Conservation (phyloP, 2,888 invertebrate species). For the Nemotelus nigrinus region DNA sequence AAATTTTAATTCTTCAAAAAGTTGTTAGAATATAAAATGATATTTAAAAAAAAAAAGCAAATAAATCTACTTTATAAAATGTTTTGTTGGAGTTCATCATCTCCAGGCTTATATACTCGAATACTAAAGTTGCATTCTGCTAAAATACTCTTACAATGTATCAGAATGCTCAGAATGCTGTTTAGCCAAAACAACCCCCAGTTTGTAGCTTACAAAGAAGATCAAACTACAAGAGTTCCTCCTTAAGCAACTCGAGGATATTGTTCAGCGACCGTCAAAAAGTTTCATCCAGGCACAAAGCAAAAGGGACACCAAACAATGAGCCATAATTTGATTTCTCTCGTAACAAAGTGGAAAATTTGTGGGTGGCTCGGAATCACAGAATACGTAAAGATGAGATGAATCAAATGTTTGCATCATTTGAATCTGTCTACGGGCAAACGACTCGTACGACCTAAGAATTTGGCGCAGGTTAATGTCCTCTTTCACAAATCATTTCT, state of each 20-base stretch:
- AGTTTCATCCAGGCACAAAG: conserved; percentile 25
- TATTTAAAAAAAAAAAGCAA: too few species aligned
- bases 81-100: too few species aligned
- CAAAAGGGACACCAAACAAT: conserved; percentile 45
- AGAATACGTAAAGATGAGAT: not conserved
- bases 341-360: conserved; percentile 49
- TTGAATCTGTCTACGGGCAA: conserved; percentile 31
- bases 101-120: too few species aligned
- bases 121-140: too few species aligned
- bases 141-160: too few species aligned
- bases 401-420: conserved; percentile 4
- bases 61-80: too few species aligned
- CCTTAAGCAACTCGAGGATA: conserved; percentile 20
- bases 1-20: too few species aligned
- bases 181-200: conserved; percentile 38
- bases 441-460: conserved; percentile 1
- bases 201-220: not conserved
- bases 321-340: conserved; percentile 50
- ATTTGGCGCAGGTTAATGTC: conserved; percentile 39
- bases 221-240: conserved; percentile 31
- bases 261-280: conserved; percentile 31
- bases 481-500: not conserved
- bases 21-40: too few species aligned
- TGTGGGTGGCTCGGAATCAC: conserved; percentile 47
- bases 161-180: not conserved